Conservation (phyloP, 2,113 vertebrate species). For the Eubucco bourcierii region DNA sequence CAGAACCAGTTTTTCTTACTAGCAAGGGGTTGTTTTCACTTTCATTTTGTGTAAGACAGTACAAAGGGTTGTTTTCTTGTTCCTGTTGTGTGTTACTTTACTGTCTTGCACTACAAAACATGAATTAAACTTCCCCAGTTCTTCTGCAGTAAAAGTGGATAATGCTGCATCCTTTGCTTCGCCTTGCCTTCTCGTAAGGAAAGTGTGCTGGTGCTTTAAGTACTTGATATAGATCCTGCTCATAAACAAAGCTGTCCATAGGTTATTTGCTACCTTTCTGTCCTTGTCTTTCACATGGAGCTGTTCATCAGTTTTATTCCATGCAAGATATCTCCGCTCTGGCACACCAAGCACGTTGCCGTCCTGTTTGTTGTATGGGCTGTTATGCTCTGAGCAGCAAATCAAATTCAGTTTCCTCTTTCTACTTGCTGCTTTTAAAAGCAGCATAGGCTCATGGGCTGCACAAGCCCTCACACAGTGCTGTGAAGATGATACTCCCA, state of each 20-base stretch:
- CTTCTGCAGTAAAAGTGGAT: background rate
- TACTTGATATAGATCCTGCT: background rate
- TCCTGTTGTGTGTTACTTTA: too few relatives aligned
- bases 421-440: background rate
- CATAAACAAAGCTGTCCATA: background rate
- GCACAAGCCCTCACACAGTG: background rate
- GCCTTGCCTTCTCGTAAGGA: background rate
- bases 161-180: background rate
- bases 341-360: background rate
- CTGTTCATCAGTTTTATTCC: background rate
- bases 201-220: background rate
- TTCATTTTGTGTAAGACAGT: background rate
- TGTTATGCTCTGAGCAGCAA: background rate
- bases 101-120: background rate
- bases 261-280: background rate
- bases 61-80: background rate
- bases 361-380: background rate
- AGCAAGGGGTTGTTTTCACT: background rate
- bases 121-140: background rate
- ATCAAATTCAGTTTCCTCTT: background rate
- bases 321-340: background rate
- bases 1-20: background rate
- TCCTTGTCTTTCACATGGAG: background rate
- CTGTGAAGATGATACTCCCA: background rate
- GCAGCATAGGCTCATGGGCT: background rate